Percentiles rank a stretch among this genome's conserved stretches.
Evolutionary conservation across 2,113 vertebrate genomes (phyloP).

Genomic region (Acinonyx jubatus): DNA sequence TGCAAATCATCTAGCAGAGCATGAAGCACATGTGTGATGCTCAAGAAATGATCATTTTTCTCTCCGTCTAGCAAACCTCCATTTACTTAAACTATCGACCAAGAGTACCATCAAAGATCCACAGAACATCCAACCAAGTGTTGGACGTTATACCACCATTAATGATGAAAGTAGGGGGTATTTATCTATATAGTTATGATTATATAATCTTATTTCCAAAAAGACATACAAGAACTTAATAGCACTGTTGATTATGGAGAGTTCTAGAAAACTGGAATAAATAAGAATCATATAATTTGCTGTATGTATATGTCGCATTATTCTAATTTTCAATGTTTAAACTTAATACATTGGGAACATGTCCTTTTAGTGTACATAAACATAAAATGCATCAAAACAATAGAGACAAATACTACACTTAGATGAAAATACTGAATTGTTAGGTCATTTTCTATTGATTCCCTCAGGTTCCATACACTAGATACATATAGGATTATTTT

Average conservation of each 20-base stretch:
- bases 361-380: neutral
- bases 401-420: neutral
- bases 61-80: neutral
- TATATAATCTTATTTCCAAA: neutral
- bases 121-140: neutral
- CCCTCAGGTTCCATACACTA: neutral
- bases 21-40: neutral
- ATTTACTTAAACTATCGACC: neutral
- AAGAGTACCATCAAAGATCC: neutral
- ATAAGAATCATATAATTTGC: neutral
- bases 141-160: neutral
- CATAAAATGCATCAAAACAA: neutral
- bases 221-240: neutral
- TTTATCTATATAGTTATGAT: neutral
- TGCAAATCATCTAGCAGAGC: neutral
- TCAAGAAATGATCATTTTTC: neutral
- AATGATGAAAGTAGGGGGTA: neutral
- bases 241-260: neutral
- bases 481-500: neutral
- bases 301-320: neutral
- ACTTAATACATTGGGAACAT: neutral
- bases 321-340: neutral
- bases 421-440: neutral
- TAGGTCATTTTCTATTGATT: neutral
- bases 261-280: neutral